A percentile compares a stretch with the other conserved stretches of the same genome.
These are phyloP conservation scores for Metalampra italica DNA, from an alignment of 2,888 invertebrate species.

Conservation along the genomic window DNA sequence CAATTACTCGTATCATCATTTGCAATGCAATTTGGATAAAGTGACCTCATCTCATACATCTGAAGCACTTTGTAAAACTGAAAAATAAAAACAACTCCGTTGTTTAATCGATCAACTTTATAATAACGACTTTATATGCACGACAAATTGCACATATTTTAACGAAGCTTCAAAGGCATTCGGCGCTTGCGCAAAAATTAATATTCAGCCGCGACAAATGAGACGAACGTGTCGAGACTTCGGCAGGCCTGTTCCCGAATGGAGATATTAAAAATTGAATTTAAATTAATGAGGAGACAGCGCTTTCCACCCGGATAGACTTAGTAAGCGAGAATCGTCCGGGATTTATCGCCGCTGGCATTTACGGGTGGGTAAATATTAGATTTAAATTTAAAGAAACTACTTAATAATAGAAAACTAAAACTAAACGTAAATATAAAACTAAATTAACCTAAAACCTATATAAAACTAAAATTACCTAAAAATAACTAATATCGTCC, in stretches of 20 bases:
- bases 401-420: too few species aligned
- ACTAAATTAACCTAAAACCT: too few species aligned
- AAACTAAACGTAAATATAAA: too few species aligned
- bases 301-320: too few species aligned
- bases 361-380: too few species aligned
- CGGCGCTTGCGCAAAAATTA: constrained; percentile 22
- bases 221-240: constrained; percentile 41
- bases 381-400: too few species aligned
- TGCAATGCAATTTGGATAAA: too few species aligned
- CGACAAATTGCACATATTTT: constrained; percentile 6
- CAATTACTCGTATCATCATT: too few species aligned
- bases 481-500: too few species aligned
- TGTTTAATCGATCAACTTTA: neutral
- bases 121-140: constrained; percentile 8
- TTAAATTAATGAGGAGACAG: constrained; percentile 59
- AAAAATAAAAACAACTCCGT: neutral
- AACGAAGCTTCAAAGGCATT: constrained; percentile 5
- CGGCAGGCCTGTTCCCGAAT: constrained; percentile 16
- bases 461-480: too few species aligned
- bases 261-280: constrained; percentile 63
- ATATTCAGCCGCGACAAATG: constrained; percentile 41
- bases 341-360: constrained; percentile 3
- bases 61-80: neutral
- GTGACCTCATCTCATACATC: neutral
- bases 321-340: too few species aligned